Base-by-base conservation (phyloP, 1,140 invertebrate genomes). In the Macrobrachium rosenbergii region DNA sequence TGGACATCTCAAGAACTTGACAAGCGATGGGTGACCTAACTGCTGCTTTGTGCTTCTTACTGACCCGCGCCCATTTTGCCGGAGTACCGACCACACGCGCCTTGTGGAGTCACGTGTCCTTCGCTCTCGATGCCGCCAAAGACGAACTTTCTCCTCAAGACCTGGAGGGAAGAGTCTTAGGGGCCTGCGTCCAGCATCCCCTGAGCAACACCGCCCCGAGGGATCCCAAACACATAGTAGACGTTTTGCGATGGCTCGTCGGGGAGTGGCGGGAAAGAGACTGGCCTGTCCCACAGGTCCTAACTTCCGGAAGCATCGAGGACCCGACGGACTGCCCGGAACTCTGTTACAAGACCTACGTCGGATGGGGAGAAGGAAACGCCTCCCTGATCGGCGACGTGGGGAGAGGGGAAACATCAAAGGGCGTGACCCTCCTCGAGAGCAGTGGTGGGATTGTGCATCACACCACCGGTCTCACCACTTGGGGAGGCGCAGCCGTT, bases 391-490 rank as follows among this genome's bases (percentile, higher is more conserved):
- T 12, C 43, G 21, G 23, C 45, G 63, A 3, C 10, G 45, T 45
- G 52, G 88, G 58, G 45, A 17, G 12, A 5, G 59, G 28, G n/a
- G 52, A 52, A 8, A 8, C 52, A 12, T 5, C 52, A 8, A 52
- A 52, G 52, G 80, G 81, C 10, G 72, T 89, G 73, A 89, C 88
- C 12, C 82, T 89, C 19, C 80, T 89, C 77, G 88, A 89, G 82
- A 84, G 84, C n/a, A 52, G 76, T 14, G 73, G 78, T 11, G 88
- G 88, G 28, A 89, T 89, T 19, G 60, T 82, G 19, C 75, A 82
- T 60, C 78, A 82, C 80, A 89, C 88, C 52, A 89, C 88, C 19
- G 88, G 88, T 5, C 69, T 89, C 23, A 89, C 80, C 63, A 88
- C 84, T 81, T 89, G 88, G 88, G 82, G 82, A 17, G 88, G 85